A percentile compares a stretch with the other conserved stretches of the same genome.
These are phyloP conservation scores for Narcine bancroftii DNA, from an alignment of 2,113 vertebrate genomes.

Conservation along the genomic window DNA sequence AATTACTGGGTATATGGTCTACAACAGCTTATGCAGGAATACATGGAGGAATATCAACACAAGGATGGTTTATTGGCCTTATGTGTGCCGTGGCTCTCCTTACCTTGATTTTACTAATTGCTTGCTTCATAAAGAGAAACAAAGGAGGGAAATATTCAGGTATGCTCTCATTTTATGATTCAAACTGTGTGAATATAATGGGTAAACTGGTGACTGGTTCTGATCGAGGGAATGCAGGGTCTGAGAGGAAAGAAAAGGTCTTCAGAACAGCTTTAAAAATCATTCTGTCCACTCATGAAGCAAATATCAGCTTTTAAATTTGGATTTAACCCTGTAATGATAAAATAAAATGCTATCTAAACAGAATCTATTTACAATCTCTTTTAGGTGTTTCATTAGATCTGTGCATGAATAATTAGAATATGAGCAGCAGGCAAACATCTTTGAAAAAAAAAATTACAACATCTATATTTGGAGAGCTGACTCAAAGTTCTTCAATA, in stretches of 20 bases:
- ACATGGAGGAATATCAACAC: constrained; percentile 77
- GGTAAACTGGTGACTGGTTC: too few relatives aligned
- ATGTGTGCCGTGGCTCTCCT: constrained; percentile 90
- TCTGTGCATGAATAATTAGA: neutral
- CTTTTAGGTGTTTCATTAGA: neutral
- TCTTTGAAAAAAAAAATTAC: neutral
- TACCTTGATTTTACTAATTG: constrained; percentile 75
- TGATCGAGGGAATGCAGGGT: neutral
- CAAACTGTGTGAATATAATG: constrained; percentile 36
- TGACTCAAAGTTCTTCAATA: neutral
- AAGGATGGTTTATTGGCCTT: constrained; percentile 94
- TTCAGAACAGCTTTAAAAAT: neutral
- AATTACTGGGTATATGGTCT: constrained; percentile 32
- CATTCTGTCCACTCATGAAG: neutral
- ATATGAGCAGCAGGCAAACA: neutral
- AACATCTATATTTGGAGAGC: neutral
- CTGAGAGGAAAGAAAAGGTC: neutral
- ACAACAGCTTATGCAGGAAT: constrained; percentile 72
- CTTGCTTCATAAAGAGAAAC: constrained; percentile 93
- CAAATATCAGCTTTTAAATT: neutral
- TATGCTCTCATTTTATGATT: constrained; percentile 48
- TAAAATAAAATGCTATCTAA: neutral
- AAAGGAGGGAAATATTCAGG: constrained; percentile 96
- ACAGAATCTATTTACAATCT: neutral
- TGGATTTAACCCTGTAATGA: neutral